A percentile compares a stretch with the other conserved stretches of the same genome.
phyloP scores from a whole-genome alignment of 2,797 vertebrate species.

The Leuciscus waleckii region DNA sequence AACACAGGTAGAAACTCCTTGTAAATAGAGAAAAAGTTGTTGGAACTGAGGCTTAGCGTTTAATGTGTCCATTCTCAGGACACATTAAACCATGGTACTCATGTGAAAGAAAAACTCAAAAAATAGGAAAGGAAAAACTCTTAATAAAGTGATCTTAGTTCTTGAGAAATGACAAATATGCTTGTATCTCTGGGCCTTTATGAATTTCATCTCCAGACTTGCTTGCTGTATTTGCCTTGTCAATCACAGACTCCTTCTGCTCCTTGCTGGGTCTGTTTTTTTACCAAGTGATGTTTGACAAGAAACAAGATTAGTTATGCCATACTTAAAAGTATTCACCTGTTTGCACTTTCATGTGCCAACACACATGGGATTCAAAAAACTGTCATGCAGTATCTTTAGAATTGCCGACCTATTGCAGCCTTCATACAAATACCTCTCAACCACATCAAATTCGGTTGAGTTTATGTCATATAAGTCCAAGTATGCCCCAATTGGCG shows the following conservation, averaged over 20 bases:
- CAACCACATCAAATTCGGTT: background rate
- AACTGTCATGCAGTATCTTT: background rate
- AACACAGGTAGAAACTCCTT: constrained; percentile 82
- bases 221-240: background rate
- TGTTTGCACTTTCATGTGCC: background rate
- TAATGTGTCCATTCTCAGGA: background rate
- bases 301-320: constrained; percentile 24
- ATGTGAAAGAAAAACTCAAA: background rate
- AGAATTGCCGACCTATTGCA: background rate
- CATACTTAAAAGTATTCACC: background rate
- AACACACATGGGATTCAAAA: background rate
- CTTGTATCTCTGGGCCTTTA: background rate
- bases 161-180: background rate
- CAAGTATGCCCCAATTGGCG: background rate
- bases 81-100: background rate
- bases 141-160: background rate
- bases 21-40: background rate
- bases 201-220: constrained; percentile 28
- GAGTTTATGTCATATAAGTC: background rate
- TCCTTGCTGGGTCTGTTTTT: background rate
- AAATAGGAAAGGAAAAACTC: too few relatives aligned
- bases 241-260: background rate
- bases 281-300: constrained; percentile 7
- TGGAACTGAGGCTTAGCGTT: background rate
- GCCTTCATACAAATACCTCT: background rate